Conservation (phyloP, 2,888 invertebrate species). For the Gymnocheta viridis region DNA sequence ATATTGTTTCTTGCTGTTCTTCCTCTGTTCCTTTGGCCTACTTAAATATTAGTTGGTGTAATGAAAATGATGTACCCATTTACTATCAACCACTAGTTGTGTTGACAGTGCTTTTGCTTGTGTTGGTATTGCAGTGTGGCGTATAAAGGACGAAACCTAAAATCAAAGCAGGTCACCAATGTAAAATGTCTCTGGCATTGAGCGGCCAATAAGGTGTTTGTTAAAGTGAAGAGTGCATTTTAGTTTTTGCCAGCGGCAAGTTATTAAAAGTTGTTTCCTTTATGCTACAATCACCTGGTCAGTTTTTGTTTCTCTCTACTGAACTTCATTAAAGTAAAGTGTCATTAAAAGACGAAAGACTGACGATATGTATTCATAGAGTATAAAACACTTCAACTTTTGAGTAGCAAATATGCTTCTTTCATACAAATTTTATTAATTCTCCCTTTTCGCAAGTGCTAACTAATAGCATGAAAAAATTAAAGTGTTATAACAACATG, state of each 20-base stretch:
- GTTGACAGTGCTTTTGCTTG: neutral
- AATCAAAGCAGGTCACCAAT: conserved; percentile 20
- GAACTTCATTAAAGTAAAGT: conserved; percentile 46
- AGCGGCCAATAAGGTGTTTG: neutral
- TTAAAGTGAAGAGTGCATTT: conserved; percentile 6
- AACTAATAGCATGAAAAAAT: too few species aligned
- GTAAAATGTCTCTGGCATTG: neutral
- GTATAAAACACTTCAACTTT: neutral
- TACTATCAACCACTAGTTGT: neutral
- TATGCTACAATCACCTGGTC: conserved; percentile 34
- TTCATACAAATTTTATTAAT: too few species aligned
- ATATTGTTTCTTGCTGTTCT: neutral
- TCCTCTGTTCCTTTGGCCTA: conserved; percentile 24
- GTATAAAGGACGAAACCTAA: neutral
- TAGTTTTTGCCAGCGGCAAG: conserved; percentile 40
- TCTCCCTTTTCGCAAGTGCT: too few species aligned
- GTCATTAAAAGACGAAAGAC: conserved; percentile 21
- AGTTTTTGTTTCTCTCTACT: neutral
- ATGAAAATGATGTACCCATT: conserved; percentile 23
- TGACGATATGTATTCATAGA: conserved; percentile 9
- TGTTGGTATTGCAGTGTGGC: neutral
- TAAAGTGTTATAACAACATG: too few species aligned
- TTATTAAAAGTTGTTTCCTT: conserved; percentile 28
- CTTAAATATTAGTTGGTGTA: conserved; percentile 31
- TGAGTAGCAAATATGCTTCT: too few species aligned